Percentiles rank a stretch among this genome's conserved stretches.
Evolutionary conservation across 2,797 vertebrate genomes (phyloP).

Genomic region (Etheostoma perlongum): DNA sequence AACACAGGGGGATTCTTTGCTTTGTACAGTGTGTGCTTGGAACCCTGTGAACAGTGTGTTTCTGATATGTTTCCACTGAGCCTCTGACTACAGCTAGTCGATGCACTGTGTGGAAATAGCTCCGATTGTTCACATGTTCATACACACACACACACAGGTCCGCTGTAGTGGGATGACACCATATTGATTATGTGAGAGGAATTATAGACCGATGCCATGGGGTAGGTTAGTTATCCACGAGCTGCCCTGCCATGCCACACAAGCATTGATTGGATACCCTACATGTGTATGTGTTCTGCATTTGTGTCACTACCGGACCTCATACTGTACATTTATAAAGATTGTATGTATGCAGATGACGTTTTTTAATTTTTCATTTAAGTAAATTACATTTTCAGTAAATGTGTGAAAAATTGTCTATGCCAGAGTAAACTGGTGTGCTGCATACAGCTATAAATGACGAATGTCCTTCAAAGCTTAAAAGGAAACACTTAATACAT

Average conservation of each 20-base stretch:
- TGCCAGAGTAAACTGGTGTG: too few species aligned
- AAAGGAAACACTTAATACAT: not conserved
- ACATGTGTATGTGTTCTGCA: constrained; percentile 5
- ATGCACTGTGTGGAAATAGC: constrained; percentile 40
- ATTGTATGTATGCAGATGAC: not conserved
- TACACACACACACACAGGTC: constrained; percentile 20
- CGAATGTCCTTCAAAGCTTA: not conserved
- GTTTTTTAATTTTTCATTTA: not conserved
- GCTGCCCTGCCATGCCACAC: constrained; percentile 21
- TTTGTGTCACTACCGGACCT: not conserved
- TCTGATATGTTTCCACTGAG: constrained; percentile 1
- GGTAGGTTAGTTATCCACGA: constrained; percentile 46
- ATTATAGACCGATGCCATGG: constrained; percentile 45
- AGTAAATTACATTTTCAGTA: too few species aligned
- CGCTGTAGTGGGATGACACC: constrained; percentile 49
- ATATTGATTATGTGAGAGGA: constrained; percentile 65
- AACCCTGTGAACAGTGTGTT: not conserved
- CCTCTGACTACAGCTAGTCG: not conserved
- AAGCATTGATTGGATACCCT: constrained; percentile 36
- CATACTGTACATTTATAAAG: not conserved
- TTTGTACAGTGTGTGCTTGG: constrained; percentile 1
- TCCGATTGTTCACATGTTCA: constrained; percentile 40
- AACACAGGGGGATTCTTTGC: not conserved
- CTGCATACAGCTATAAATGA: too few species aligned
- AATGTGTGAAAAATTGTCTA: too few species aligned